Conservation (phyloP, 1,140 invertebrate species). For the Heliconius melpomene region DNA sequence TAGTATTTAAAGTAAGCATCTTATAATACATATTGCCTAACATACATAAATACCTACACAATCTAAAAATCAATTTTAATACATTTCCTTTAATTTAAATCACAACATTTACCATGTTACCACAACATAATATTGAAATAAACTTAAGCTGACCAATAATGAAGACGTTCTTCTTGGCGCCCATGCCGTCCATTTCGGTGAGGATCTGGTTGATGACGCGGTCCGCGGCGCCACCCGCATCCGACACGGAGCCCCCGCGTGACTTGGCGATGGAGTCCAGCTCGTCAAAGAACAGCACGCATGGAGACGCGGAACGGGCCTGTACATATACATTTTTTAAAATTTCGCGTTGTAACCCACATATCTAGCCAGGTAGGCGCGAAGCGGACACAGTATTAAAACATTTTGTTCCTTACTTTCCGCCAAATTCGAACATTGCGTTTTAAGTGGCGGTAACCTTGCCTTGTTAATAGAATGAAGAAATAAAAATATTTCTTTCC, state of each 20-base stretch:
- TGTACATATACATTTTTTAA: constrained; percentile 54
- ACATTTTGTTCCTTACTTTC: neutral
- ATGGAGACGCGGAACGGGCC: constrained; percentile 99
- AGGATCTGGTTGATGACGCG: constrained; percentile 99
- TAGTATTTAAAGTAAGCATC: too few relatives aligned
- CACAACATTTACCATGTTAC: too few relatives aligned
- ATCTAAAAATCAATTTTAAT: neutral
- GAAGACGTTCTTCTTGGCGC: constrained; percentile 99
- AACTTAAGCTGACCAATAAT: constrained; percentile 90
- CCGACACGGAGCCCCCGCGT: constrained; percentile 97
- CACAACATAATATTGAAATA: too few relatives aligned
- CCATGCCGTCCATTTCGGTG: constrained; percentile 99
- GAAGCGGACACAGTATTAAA: too few relatives aligned
- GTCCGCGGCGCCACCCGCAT: constrained; percentile 99
- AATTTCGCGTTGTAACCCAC: too few relatives aligned
- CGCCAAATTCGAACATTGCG: too few relatives aligned
- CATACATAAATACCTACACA: neutral
- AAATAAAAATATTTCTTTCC: too few relatives aligned
- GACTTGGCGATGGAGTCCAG: constrained; percentile 99
- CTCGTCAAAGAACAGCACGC: constrained; percentile 99
- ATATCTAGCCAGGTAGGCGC: too few relatives aligned
- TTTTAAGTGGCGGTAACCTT: too few relatives aligned
- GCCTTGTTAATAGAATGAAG: too few relatives aligned
- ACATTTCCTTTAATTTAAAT: too few relatives aligned
- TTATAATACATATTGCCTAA: too few relatives aligned